Conservation (phyloP, 1,140 invertebrate species). For the Piezodorus guildinii region DNA sequence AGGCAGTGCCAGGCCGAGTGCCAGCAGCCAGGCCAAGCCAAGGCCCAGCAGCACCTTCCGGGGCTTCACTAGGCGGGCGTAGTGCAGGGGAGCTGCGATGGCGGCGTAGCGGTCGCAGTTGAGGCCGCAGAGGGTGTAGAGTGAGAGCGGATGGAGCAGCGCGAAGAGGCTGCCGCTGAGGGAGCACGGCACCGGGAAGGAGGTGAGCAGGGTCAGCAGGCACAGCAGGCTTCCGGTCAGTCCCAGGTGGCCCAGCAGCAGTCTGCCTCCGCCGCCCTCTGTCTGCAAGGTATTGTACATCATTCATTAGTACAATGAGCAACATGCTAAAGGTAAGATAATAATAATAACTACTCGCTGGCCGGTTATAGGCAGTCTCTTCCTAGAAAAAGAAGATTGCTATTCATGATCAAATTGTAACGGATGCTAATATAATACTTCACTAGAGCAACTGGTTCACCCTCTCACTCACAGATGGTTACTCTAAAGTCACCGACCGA, state of each 20-base stretch:
- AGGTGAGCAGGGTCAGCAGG: constrained; percentile 42
- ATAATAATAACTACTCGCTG: no score
- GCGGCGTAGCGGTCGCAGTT: constrained; percentile 57
- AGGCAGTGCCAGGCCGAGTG: constrained; percentile 36
- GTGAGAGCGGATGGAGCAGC: constrained; percentile 55
- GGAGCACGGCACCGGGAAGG: constrained; percentile 42
- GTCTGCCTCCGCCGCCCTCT: constrained; percentile 49
- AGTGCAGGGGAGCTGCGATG: constrained; percentile 55
- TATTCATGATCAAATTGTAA: no score
- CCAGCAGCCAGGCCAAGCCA: constrained; percentile 38
- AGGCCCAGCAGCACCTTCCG: constrained; percentile 43
- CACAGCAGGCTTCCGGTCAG: constrained; percentile 53
- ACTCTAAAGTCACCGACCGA: no score
- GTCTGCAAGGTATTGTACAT: constrained; percentile 42
- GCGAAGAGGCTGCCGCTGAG: constrained; percentile 52
- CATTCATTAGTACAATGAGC: no score
- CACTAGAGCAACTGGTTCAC: no score
- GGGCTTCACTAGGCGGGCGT: constrained; percentile 55
- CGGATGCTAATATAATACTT: no score
- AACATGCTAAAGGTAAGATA: no score
- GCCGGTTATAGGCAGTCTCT: no score
- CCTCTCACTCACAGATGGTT: no score
- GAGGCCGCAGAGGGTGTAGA: constrained; percentile 68
- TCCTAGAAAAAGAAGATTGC: no score
- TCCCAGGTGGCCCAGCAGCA: constrained; percentile 57